Evolutionary conservation across 1,140 invertebrate genomes (phyloP).

Genomic region (Aradophagus sp.): DNA sequence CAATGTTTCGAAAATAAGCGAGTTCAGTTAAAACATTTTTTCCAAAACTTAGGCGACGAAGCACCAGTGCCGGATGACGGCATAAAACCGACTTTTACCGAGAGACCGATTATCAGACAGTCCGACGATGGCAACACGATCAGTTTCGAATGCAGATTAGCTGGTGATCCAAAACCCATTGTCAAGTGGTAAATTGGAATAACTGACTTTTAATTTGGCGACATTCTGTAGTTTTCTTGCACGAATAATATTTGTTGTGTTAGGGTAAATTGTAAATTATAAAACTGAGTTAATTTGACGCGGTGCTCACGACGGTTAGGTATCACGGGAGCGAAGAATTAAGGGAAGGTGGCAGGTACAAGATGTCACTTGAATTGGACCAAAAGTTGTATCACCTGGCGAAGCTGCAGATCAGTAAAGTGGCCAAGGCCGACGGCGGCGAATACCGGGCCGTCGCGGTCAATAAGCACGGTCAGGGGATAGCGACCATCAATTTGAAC

Average conservation of each 20-base stretch:
- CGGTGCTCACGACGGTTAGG: constrained; percentile 75
- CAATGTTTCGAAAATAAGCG: constrained; percentile 11
- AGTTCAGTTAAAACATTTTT: constrained; percentile 31
- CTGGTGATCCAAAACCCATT: constrained; percentile 93
- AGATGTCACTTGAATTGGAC: constrained; percentile 86
- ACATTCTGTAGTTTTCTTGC: constrained; percentile 27
- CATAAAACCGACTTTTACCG: constrained; percentile 95
- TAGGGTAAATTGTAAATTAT: too few species aligned
- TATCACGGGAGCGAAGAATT: constrained; percentile 88
- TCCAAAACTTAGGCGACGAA: constrained; percentile 86
- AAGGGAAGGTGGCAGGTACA: constrained; percentile 84
- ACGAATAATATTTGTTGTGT: constrained; percentile 22
- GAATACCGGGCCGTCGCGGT: constrained; percentile 94
- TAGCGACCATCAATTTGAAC: constrained; percentile 96
- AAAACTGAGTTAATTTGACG: constrained; percentile 26
- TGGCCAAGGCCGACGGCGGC: constrained; percentile 89
- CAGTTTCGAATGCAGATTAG: constrained; percentile 95
- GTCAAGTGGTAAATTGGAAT: constrained; percentile 89
- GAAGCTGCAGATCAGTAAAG: constrained; percentile 87
- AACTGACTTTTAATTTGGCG: too few species aligned
- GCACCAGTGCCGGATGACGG: constrained; percentile 91
- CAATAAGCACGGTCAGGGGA: constrained; percentile 93
- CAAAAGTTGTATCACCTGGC: constrained; percentile 92
- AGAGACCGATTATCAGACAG: constrained; percentile 95
- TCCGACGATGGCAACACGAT: constrained; percentile 94